Percentiles rank a stretch among this genome's conserved stretches.
phyloP scores from a whole-genome alignment of 2,113 vertebrate species.

The Ia io region DNA sequence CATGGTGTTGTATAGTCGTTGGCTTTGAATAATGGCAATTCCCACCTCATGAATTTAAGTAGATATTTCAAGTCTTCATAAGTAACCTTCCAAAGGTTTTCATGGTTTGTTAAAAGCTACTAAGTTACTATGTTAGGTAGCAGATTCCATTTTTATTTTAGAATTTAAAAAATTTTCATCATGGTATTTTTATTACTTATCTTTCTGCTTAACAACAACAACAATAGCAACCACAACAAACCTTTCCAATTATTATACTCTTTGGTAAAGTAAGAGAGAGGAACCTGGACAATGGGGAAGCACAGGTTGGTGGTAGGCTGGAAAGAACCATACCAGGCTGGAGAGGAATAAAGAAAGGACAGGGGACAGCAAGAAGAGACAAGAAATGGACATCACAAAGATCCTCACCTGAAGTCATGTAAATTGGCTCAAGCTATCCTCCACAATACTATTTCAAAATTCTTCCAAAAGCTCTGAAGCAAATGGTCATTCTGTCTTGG shows the following conservation, averaged over 20 bases:
- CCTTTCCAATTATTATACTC: neutral
- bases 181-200: conserved; percentile 11
- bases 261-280: conserved; percentile 33
- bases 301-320: neutral
- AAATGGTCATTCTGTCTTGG: conserved; percentile 22
- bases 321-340: neutral
- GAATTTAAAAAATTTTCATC: neutral
- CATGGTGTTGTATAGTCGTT: neutral
- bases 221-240: neutral
- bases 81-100: neutral
- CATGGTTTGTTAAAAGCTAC: conserved; percentile 34
- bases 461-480: conserved; percentile 2
- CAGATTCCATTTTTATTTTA: conserved; percentile 13
- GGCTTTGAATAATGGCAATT: conserved; percentile 5
- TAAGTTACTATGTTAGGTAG: neutral
- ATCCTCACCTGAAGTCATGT: neutral
- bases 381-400: neutral
- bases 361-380: neutral
- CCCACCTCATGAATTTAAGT: neutral
- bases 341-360: neutral
- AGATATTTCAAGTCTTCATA: neutral
- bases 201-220: neutral
- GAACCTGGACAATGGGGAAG: neutral
- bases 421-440: conserved; percentile 30
- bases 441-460: conserved; percentile 17